Evolutionary conservation across 2,888 invertebrate species (phyloP).

Genomic region (Anarsia innoxiella): DNA sequence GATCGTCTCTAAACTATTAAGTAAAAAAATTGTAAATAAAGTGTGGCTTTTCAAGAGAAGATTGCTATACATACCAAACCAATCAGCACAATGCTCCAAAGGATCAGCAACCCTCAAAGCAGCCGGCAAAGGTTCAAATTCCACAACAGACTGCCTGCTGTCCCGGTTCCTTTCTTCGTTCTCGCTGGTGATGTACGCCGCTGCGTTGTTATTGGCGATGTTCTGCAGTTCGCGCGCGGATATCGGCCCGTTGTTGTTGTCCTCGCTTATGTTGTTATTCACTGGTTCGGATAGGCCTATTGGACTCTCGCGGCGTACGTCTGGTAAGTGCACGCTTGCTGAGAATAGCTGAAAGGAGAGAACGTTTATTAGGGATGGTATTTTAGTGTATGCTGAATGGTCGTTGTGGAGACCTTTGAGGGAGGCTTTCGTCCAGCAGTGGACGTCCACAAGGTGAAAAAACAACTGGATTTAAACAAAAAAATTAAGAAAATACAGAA

Average conservation of each 20-base stretch:
- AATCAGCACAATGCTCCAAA: constrained; percentile 55
- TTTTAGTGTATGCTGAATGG: too few species aligned
- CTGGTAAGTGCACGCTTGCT: constrained; percentile 59
- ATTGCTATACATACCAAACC: constrained; percentile 71
- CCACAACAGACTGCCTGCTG: constrained; percentile 60
- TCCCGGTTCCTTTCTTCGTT: constrained; percentile 63
- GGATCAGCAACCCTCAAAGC: constrained; percentile 53
- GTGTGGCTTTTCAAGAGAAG: too few species aligned
- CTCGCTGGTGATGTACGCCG: constrained; percentile 68
- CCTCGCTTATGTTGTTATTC: constrained; percentile 66
- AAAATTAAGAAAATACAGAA: too few species aligned
- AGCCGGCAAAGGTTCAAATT: constrained; percentile 59
- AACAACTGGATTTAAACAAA: too few species aligned
- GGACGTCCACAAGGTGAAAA: too few species aligned
- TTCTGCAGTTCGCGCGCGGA: constrained; percentile 74
- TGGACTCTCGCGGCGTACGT: too few species aligned
- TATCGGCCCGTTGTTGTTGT: constrained; percentile 75
- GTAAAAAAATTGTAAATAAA: too few species aligned
- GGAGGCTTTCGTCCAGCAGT: too few species aligned
- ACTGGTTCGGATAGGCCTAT: constrained; percentile 62
- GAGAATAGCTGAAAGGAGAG: constrained; percentile 67
- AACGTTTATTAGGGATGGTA: too few species aligned
- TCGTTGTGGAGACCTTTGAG: too few species aligned
- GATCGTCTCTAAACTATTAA: too few species aligned
- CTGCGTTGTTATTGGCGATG: constrained; percentile 73